Evolutionary conservation across 2,797 vertebrate genomes (phyloP), one percentile per base, ranked within the genome.

Genomic region (Eulemur rubriventer): DNA sequence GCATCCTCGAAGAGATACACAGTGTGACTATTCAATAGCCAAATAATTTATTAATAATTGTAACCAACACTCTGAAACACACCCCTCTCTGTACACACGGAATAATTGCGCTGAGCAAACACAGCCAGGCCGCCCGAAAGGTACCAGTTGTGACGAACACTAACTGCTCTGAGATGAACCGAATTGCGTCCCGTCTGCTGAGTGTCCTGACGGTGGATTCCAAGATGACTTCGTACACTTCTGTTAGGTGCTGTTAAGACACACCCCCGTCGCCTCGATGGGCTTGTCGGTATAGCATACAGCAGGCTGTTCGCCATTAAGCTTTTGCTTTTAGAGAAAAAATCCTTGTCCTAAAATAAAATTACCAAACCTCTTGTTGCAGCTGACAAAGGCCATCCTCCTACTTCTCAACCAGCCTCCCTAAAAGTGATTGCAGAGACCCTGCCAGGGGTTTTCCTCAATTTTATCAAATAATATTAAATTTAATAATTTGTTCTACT

Each of bases 251-350:
- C 73, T 55, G 0, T 17, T 38, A 35, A 52, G 43, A 28, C 50
- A 4, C 20, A 16, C 14, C 5, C 11, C 18, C 6, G 0, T 17
- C 4, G 1, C 43, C 28, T 2, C 0, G 24, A 28, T n/a, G 41
- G 6, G 22, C 7, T 12, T 63, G 38, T 17, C 33, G 18, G 1
- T 0, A 28, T 1, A 35, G 22, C 28, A 67, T 17, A 50, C 2
- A 3, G 20, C 1, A 11, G 35, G 17, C 10, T 11, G 0, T 0
- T 6, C 1, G 10, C 24, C 57, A 35, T 0, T 11, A 5, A 6
- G 2, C 48, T 41, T 76, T 59, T 28, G 9, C 12, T 41, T 43
- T n/a, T 59, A 38, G 20, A 6, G 18, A 24, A 38, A 41, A 8
- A 5, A 7, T 2, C 2, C 24, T 72, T 1, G 76, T 61, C 35